These are phyloP conservation scores for Geococcyx californianus DNA, from an alignment of 2,113 vertebrate genomes.

Conservation along the genomic window DNA sequence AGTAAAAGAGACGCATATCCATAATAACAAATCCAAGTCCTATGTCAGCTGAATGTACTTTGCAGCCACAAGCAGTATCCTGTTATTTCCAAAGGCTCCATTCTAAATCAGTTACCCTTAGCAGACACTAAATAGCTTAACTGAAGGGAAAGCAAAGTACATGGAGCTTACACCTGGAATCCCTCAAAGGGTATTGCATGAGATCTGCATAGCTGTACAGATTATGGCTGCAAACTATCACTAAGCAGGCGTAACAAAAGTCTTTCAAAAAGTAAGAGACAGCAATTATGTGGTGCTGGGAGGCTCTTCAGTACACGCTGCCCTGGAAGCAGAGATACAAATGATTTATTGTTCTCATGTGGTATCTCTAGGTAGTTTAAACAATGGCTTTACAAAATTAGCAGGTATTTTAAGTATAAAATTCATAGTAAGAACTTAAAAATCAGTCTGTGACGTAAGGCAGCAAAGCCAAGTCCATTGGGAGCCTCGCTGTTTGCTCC, in stretches of 20 bases:
- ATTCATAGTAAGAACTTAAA: neutral
- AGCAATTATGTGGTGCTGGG: neutral
- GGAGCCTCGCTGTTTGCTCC: neutral
- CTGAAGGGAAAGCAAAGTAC: neutral
- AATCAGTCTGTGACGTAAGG: neutral
- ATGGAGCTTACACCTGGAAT: neutral
- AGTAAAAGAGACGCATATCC: neutral
- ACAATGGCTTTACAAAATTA: neutral
- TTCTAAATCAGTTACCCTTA: neutral
- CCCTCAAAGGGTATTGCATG: neutral
- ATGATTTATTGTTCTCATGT: fast-evolving
- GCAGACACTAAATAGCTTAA: neutral
- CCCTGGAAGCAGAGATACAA: neutral
- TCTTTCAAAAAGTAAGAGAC: neutral
- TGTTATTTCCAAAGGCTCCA: neutral
- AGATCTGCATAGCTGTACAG: too few relatives aligned
- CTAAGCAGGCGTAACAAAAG: neutral
- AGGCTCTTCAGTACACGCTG: neutral
- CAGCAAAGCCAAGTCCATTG: neutral
- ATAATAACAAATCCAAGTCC: neutral
- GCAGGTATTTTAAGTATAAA: neutral
- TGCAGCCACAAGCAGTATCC: neutral
- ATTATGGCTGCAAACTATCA: neutral
- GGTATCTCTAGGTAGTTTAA: neutral
- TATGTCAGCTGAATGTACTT: neutral